Base-by-base conservation (phyloP, 2,797 vertebrate genomes). In the Nyctibius grandis region DNA sequence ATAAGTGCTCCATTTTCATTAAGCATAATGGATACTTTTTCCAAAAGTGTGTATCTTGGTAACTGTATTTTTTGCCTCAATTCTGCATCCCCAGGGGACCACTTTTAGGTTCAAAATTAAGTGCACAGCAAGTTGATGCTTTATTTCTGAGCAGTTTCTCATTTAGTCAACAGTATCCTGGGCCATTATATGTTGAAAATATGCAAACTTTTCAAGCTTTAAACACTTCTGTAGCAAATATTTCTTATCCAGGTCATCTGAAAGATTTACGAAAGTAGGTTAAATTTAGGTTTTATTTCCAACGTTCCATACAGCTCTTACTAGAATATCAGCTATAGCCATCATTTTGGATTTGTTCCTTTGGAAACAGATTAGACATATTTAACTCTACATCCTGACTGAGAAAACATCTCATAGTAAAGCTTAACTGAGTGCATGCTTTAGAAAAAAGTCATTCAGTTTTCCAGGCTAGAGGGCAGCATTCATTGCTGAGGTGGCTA, bases 301-400 rank as follows among this genome's bases (percentile, higher is more conserved):
- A 76, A 25, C 5, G 48, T 87, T 93, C 82, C 93, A 94, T 95
- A 91, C 75, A 95, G 82, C 87, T 96, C 63, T 91, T 87, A 53
- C 59, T 74, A 72, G 69, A 88, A 48, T 63, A 83, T 59, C 57
- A 68, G n/a, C 42, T 95, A 93, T 33, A 97, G 96, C 97, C 96
- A 97, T 97, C 97, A 97, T 97, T 97, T 97, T 97, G 96, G 97
- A 95, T 97, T 92, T 74, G 21, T 85, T 83, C 86, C 45, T 93
- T 74, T 45, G 26, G 60, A 93, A 94, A 95, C 45, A 88, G 42
- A 64, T 69, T 21, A 79, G 42, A 82, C 48, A 64, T 51, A 64
- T 65, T 93, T 77, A 80, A 82, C 50, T 53, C 68, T 87, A 65
- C 50, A 26, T 53, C 50, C 73, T 93, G 38, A 57, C 75, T 89